Conservation (phyloP, 30 jellyfish, hydroid and myxozoan genomes). For the Mastigias papua region DNA sequence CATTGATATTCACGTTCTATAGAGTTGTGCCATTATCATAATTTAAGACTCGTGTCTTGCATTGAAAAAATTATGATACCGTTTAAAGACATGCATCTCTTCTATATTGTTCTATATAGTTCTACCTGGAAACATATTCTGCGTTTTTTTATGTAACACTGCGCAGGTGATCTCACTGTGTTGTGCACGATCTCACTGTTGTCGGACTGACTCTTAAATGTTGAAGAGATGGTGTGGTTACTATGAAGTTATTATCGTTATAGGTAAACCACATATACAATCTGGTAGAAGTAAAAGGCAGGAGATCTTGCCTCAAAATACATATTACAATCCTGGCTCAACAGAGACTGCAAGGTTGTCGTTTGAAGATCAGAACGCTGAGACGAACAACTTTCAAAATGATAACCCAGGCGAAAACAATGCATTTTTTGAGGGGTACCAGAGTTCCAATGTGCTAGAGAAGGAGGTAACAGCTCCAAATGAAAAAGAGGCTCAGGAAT, state of each 20-base stretch:
- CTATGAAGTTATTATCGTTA: neutral
- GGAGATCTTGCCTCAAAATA: slow-evolving; percentile 45
- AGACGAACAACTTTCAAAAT: neutral
- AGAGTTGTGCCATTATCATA: too few relatives aligned
- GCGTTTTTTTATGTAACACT: too few relatives aligned
- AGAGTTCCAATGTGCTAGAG: neutral
- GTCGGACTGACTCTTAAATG: too few relatives aligned
- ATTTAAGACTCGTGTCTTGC: too few relatives aligned
- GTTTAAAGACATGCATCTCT: too few relatives aligned
- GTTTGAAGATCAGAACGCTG: slow-evolving; percentile 52
- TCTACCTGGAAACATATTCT: too few relatives aligned
- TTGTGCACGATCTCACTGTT: too few relatives aligned
- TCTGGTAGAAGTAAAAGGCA: slow-evolving; percentile 13
- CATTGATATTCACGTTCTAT: too few relatives aligned
- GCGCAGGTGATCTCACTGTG: too few relatives aligned
- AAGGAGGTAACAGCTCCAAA: slow-evolving; percentile 5
- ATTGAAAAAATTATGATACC: too few relatives aligned
- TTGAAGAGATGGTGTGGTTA: too few relatives aligned
- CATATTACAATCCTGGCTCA: slow-evolving; percentile 64
- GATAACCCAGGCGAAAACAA: neutral
- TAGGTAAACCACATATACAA: neutral
- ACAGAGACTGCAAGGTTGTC: slow-evolving; percentile 39
- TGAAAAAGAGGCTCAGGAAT: slow-evolving; percentile 51
- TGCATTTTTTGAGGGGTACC: slow-evolving; percentile 37
- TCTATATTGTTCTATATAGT: too few relatives aligned